These are phyloP conservation scores for Lepidurus arcticus DNA, from an alignment of 1,140 invertebrate species.

Conservation along the genomic window DNA sequence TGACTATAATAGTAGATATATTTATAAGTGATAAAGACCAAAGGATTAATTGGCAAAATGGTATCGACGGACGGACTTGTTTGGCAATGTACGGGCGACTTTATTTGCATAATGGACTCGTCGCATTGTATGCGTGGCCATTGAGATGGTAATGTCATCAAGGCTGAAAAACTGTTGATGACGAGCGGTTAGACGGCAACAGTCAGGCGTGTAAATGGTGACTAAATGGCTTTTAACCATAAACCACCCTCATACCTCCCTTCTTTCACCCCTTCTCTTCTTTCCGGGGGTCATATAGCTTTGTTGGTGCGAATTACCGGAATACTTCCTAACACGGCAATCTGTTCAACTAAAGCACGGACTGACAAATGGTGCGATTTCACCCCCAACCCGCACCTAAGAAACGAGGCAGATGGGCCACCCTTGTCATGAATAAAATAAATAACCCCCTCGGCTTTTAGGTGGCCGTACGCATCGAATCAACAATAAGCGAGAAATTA, in stretches of 20 bases:
- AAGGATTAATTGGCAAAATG: neutral
- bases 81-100: neutral
- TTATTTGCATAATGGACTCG: conserved; percentile 1
- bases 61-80: conserved; percentile 8
- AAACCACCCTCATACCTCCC: neutral
- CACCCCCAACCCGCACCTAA: neutral
- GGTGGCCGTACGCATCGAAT: neutral
- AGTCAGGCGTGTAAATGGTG: conserved; percentile 18
- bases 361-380: conserved; percentile 5
- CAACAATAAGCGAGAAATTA: conserved; percentile 6
- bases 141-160: neutral
- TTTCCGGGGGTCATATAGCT: neutral
- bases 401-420: neutral
- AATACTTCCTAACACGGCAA: conserved; percentile 19
- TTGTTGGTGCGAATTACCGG: conserved; percentile 16
- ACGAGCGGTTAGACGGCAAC: conserved; percentile 10
- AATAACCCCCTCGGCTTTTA: neutral
- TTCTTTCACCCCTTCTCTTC: neutral
- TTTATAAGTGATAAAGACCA: neutral
- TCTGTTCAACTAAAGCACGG: conserved; percentile 3
- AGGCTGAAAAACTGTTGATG: conserved; percentile 19
- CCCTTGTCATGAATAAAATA: conserved; percentile 19
- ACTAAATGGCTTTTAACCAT: conserved; percentile 3
- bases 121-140: neutral
- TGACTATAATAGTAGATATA: neutral